These are phyloP conservation scores for Prolemur simus DNA, from an alignment of 2,113 vertebrate species.

Conservation along the genomic window DNA sequence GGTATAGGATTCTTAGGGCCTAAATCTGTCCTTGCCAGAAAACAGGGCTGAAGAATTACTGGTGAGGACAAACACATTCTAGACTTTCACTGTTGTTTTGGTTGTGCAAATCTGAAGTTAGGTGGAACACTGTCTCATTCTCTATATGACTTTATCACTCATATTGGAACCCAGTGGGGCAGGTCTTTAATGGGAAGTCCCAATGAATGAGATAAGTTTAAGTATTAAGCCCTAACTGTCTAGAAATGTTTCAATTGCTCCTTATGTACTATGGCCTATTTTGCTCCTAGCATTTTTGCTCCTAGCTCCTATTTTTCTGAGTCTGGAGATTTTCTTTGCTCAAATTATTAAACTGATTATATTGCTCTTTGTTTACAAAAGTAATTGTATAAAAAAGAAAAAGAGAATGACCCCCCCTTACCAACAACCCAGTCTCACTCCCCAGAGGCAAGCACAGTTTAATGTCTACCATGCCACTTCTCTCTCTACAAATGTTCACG, in stretches of 20 bases:
- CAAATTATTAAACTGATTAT: slow-evolving; percentile 6
- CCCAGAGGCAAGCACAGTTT: background rate
- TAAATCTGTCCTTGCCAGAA: background rate
- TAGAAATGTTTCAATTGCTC: background rate
- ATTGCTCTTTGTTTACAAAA: slow-evolving; percentile 14
- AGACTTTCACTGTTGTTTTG: background rate
- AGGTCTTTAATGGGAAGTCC: background rate
- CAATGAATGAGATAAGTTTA: background rate
- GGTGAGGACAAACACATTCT: background rate
- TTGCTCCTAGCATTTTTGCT: slow-evolving; percentile 5
- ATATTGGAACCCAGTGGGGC: background rate
- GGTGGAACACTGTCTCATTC: background rate
- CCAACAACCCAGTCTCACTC: background rate
- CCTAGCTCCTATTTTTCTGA: background rate
- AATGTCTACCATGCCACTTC: background rate
- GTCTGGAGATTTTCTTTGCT: background rate
- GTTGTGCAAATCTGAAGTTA: background rate
- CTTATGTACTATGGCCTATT: background rate
- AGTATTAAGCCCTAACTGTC: background rate
- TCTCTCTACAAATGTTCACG: background rate
- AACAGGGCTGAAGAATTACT: background rate
- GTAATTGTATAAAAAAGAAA: background rate
- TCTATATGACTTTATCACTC: background rate
- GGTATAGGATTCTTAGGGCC: background rate
- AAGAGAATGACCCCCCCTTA: background rate